Base-by-base conservation (phyloP, 1,140 invertebrate species). In the Trichonephila clavata region DNA sequence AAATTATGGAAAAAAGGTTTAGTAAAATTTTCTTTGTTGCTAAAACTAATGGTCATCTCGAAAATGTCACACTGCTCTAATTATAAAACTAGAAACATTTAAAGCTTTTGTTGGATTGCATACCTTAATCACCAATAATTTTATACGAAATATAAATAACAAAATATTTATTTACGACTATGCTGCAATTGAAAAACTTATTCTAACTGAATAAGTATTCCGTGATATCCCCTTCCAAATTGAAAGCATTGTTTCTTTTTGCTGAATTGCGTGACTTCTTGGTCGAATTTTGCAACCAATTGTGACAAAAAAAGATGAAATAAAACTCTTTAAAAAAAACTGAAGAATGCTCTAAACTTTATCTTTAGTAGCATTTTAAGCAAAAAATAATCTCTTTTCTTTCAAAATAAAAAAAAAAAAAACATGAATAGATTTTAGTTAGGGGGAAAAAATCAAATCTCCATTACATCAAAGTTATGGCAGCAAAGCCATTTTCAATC, bases 381-480 rank as follows among this genome's bases (percentile, higher is more conserved):
- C 86, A 65, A 61, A 87, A 60, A n/a, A 84, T 18, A 2, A n/a
- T 21, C 86, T 20, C 8, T 87, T 87, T 65, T 63, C 24, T 50
- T 43, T 39, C 2, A 24, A 32, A n/a, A 24, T 86, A 86, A 65
- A 87, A 50, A 57, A 13, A 39, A 0, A 39, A 39, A 3, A 39
- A 39, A 3, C 16, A 86, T 21, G 24, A 27, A 8, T 20, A 59
- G 18, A 57, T 86, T 86, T 57, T 13, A 61, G 20, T 50, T 16
- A n/a, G 0, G 21, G 14, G n/a, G n/a, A 57, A 87, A 43, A 65
- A 59, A 50, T 80, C 39, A 84, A 63, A 89, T 89, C 65, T 71
- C 27, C 43, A 24, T 77, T 59, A 16, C 32, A 57, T 92, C 18
- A 86, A 32, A 84, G 18, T 92, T 92, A 65, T 86, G 60, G 60